phyloP scores from a whole-genome alignment of 92 coral and sea anemone species.

The Palythoa grandis region DNA sequence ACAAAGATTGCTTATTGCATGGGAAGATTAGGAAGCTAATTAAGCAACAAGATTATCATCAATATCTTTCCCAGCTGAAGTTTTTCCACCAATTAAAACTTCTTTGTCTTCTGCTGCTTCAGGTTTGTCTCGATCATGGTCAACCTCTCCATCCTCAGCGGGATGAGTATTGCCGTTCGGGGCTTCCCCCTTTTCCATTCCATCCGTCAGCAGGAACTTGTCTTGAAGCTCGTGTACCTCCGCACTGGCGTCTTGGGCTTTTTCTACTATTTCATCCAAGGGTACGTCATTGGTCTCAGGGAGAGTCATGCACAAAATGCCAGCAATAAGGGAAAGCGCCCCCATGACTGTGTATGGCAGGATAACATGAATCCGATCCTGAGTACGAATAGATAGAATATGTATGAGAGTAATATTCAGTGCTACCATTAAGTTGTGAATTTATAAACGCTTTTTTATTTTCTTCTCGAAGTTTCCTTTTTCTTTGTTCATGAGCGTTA shows the following conservation, averaged over 20 bases:
- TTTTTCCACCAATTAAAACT: neutral
- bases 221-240: constrained; percentile 7
- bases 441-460: too few relatives aligned
- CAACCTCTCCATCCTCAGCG: neutral
- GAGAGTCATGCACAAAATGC: constrained; percentile 26
- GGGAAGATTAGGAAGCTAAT: neutral
- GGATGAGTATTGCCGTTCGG: neutral
- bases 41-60: neutral
- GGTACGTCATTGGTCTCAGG: constrained; percentile 23
- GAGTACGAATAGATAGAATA: neutral
- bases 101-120: neutral
- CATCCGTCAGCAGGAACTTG: constrained; percentile 12
- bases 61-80: neutral
- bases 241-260: neutral
- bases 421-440: too few relatives aligned
- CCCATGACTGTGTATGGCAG: constrained; percentile 41
- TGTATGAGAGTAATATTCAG: neutral
- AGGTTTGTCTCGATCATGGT: neutral
- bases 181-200: constrained; percentile 8
- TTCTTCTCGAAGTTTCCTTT: too few relatives aligned
- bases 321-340: constrained; percentile 12
- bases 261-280: constrained; percentile 11
- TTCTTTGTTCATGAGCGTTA: too few relatives aligned
- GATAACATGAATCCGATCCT: constrained; percentile 35
- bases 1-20: too few relatives aligned